Evolutionary conservation across 2,113 vertebrate genomes (phyloP).

Genomic region (Chaenogobius annularis): DNA sequence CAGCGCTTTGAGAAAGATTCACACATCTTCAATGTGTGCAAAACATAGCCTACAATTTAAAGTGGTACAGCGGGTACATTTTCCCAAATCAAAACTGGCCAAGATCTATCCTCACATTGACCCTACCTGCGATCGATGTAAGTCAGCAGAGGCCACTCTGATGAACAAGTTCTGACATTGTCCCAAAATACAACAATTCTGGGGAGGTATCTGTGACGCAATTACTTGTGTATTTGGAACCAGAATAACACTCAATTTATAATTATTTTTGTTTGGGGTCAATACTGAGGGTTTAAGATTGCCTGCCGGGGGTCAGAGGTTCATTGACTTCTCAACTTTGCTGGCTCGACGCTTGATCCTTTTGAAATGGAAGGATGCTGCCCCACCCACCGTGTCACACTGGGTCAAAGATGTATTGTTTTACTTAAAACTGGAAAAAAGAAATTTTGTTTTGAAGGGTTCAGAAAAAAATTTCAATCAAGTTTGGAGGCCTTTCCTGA

Average conservation of each 20-base stretch:
- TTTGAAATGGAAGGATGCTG: not conserved
- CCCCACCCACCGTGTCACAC: too few species aligned
- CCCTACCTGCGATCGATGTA: too few species aligned
- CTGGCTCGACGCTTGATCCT: too few species aligned
- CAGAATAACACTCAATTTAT: not conserved
- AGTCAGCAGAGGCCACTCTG: too few species aligned
- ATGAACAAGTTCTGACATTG: too few species aligned
- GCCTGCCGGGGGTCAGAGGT: not conserved
- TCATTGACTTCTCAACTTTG: too few species aligned
- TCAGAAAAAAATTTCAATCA: not conserved
- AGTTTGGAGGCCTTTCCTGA: too few species aligned
- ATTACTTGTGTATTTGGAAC: not conserved
- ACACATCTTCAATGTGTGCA: not conserved
- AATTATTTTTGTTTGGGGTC: not conserved
- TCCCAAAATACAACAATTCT: too few species aligned
- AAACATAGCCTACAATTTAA: not conserved
- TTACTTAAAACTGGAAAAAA: not conserved
- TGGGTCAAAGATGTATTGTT: not conserved
- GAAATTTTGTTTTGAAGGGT: not conserved
- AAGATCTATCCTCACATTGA: too few species aligned
- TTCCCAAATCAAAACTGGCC: too few species aligned
- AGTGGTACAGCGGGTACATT: not conserved
- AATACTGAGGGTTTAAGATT: not conserved
- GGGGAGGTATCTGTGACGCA: not conserved
- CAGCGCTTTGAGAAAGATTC: too few species aligned